Conservation (phyloP, 2,113 vertebrate species). For the Myocastor coypus region DNA sequence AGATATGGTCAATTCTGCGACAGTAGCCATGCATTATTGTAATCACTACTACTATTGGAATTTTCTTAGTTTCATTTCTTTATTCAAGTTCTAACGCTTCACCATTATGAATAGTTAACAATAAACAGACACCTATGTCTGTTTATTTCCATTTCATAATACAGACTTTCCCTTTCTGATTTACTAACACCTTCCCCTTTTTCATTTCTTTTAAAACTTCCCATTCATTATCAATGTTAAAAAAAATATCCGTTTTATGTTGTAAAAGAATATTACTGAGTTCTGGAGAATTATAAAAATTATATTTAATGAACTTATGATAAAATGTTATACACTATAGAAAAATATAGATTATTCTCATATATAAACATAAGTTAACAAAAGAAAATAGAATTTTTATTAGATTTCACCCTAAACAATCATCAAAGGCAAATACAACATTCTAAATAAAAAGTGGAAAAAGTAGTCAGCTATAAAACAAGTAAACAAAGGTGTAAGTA, state of each 20-base stretch:
- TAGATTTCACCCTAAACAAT: background rate
- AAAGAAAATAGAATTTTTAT: background rate
- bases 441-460: background rate
- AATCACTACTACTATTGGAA: background rate
- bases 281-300: background rate
- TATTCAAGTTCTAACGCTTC: background rate
- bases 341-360: background rate
- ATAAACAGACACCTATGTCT: background rate
- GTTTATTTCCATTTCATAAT: background rate
- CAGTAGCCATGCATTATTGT: background rate
- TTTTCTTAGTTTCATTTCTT: background rate
- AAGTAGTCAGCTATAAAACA: background rate
- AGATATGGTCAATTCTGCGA: background rate
- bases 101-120: background rate
- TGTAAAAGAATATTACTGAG: background rate
- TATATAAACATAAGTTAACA: background rate
- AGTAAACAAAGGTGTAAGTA: background rate
- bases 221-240: background rate
- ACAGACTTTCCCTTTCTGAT: background rate
- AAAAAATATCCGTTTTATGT: background rate
- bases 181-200: background rate
- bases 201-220: background rate
- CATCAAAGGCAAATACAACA: background rate
- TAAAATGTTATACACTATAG: background rate
- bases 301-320: background rate